Conservation (phyloP, 2,888 invertebrate genomes). For the Calliphora vomitoria region DNA sequence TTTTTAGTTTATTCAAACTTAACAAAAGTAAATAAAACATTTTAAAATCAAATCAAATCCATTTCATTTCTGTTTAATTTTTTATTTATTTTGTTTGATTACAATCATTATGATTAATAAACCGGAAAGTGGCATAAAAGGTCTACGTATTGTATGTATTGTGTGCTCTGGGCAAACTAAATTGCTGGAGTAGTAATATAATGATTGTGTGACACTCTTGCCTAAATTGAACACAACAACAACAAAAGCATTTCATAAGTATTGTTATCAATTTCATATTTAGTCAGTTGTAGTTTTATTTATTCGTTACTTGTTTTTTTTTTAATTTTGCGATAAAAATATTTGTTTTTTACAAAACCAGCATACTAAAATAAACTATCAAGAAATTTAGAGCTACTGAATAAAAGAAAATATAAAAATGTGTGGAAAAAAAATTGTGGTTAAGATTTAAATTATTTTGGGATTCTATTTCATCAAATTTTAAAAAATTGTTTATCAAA, state of each 20-base stretch:
- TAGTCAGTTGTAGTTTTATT: neutral
- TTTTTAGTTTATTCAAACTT: too few species aligned
- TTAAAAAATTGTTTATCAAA: neutral
- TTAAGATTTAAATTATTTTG: neutral
- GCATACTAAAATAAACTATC: neutral
- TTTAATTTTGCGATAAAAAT: neutral
- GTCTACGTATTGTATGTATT: neutral
- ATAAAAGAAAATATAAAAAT: neutral
- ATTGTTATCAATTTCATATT: constrained; percentile 29
- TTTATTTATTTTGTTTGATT: constrained; percentile 15
- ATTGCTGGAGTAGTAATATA: neutral
- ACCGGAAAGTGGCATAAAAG: constrained; percentile 43
- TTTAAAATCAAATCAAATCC: neutral
- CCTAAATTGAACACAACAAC: neutral
- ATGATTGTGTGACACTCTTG: neutral
- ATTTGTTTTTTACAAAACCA: neutral
- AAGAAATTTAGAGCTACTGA: neutral
- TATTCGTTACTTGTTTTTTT: neutral
- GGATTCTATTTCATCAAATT: neutral
- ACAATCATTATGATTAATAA: constrained; percentile 24
- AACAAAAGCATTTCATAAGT: neutral
- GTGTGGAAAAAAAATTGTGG: neutral
- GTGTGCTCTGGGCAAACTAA: neutral
- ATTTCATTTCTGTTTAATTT: neutral
- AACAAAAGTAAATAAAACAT: too few species aligned